Conservation (phyloP, 2,113 vertebrate species). For the Bagarius yarrelli region DNA sequence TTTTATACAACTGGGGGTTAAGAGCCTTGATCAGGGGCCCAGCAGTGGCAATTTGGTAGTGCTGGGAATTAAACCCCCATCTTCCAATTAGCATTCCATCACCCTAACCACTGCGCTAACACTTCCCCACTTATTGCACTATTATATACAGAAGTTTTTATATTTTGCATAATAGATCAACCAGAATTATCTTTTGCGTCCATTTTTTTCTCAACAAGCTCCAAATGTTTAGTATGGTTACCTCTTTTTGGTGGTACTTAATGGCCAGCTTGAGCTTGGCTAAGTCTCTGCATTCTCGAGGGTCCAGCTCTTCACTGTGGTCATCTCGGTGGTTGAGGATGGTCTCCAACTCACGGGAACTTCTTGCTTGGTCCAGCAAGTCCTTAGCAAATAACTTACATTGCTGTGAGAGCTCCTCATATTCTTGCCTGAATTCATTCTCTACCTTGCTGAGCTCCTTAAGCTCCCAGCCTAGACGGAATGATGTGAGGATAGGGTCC, state of each 20-base stretch:
- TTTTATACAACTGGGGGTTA: no score
- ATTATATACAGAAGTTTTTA: no score
- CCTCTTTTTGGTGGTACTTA: slow-evolving; percentile 99
- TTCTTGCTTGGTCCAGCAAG: slow-evolving; percentile 93
- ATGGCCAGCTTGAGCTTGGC: slow-evolving; percentile 97
- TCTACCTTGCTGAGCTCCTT: slow-evolving; percentile 98
- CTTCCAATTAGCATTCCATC: no score
- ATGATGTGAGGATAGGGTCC: slow-evolving; percentile 85
- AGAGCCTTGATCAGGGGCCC: no score
- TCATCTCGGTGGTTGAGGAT: slow-evolving; percentile 91
- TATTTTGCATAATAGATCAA: no score
- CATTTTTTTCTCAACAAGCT: not conserved
- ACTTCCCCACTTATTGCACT: no score
- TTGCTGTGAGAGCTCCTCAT: slow-evolving; percentile 97
- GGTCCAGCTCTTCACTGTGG: slow-evolving; percentile 93
- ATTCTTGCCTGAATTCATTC: slow-evolving; percentile 96
- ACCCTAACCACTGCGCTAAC: no score
- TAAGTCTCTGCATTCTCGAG: slow-evolving; percentile 88
- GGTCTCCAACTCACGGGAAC: slow-evolving; percentile 91
- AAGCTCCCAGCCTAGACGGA: slow-evolving; percentile 94
- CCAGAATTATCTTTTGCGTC: not conserved
- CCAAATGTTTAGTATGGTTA: slow-evolving; percentile 60
- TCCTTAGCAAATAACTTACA: slow-evolving; percentile 98
- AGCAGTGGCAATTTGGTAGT: no score
- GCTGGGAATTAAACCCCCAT: no score